Evolutionary conservation across 2,113 vertebrate species (phyloP), one percentile per base, ranked within the genome.

Genomic region (Rousettus leschenaultii): DNA sequence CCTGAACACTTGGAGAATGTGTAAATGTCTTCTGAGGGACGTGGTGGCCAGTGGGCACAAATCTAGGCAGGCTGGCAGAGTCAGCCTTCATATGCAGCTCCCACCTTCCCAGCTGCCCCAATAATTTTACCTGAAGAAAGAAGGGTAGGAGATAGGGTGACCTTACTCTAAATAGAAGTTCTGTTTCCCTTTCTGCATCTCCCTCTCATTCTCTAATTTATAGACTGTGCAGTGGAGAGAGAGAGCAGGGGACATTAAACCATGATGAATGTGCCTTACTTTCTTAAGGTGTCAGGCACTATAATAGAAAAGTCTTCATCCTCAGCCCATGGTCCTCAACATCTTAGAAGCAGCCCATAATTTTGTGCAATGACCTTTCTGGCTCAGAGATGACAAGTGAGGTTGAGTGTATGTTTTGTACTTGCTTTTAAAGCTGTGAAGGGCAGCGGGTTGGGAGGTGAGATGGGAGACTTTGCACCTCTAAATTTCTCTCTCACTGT

Each of bases 161-260:
- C 84, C 88, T 97, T 97, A 75, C 55, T 97, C 51, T 96, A 95
- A 98, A 97, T 85, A 95, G 89, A 9, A 68, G 24, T 22, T 59
- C 7, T 43, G 65, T 68, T 98, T 93, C 70, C 71, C 68, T 83
- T 80, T 45, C 26, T 79, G 45, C 15, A 80, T 51, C 43, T 45
- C 80, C 78, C 89, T 65, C 7, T 71, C 73, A 71, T 80, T 85
- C 57, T 82, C 88, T 97, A 95, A 97, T 97, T 98, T 96, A 91
- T 12, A 92, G 43, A 48, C 83, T 80, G 28, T 3, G 1, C 75
- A 63, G 77, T 63, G 90, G 53, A 38, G 43, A 57, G 22, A 75
- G 45, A 11, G 43, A 80, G n/a, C 26, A 16, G n/a, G 22, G 38
- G 38, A 70, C 18, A 22, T 38, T 84, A 88, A 94, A 48, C 59